Evolutionary conservation across 2,797 vertebrate genomes (phyloP).

Genomic region (Chromobotia macracanthus): DNA sequence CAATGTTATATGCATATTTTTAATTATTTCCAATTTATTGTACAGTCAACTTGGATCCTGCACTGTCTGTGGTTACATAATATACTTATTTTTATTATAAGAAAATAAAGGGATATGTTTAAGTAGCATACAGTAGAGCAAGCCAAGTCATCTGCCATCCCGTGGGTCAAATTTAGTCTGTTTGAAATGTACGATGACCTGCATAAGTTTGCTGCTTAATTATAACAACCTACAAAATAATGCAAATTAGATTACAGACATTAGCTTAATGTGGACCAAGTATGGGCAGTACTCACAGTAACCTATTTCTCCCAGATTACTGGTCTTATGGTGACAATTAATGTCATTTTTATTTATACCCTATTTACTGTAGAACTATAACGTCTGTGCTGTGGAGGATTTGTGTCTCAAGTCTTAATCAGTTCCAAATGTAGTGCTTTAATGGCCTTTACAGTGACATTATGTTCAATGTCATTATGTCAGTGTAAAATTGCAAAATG

Average conservation of each 20-base stretch:
- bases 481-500: not conserved
- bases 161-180: conserved; percentile 3
- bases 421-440: not conserved
- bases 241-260: conserved; percentile 9
- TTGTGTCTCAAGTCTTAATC: not conserved
- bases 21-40: not conserved
- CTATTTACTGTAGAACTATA: not conserved
- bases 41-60: not conserved
- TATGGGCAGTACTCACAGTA: not conserved
- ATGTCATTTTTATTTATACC: conserved; percentile 7
- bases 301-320: not conserved
- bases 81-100: not conserved
- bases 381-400: not conserved
- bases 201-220: not conserved
- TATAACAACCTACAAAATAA: conserved; percentile 11
- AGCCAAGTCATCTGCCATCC: not conserved
- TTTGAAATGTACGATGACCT: not conserved
- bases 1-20: not conserved
- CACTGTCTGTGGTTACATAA: not conserved
- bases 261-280: conserved; percentile 1
- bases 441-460: not conserved
- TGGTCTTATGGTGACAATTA: not conserved
- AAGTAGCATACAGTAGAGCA: not conserved
- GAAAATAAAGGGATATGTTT: not conserved
- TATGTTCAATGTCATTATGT: not conserved